These are phyloP conservation scores for Synanthedon myopaeformis DNA, from an alignment of 2,888 invertebrate species.

Conservation along the genomic window DNA sequence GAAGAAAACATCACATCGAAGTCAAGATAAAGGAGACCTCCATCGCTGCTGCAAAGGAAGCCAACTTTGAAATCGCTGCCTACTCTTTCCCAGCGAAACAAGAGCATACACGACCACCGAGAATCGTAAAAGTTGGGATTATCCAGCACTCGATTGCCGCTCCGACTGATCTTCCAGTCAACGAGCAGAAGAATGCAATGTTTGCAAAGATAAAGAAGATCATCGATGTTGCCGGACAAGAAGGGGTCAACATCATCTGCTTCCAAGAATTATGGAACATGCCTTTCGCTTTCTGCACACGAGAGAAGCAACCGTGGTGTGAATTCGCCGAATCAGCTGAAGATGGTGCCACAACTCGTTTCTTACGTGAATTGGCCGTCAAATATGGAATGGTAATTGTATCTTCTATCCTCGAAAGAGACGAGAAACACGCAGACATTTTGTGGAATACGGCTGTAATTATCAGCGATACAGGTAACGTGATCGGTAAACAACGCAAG, in stretches of 20 bases:
- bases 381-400: constrained; percentile 94
- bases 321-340: constrained; percentile 96
- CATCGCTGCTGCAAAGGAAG: constrained; percentile 62
- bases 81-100: constrained; percentile 59
- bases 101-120: constrained; percentile 72
- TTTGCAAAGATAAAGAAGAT: constrained; percentile 82
- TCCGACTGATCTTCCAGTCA: constrained; percentile 82
- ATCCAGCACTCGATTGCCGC: constrained; percentile 89
- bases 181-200: constrained; percentile 84
- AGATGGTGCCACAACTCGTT: constrained; percentile 86
- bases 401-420: constrained; percentile 95
- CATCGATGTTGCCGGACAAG: constrained; percentile 83
- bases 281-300: constrained; percentile 99
- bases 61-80: constrained; percentile 65
- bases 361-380: constrained; percentile 83
- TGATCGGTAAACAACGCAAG: constrained; percentile 96
- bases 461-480: constrained; percentile 87
- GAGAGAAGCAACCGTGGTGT: constrained; percentile 97
- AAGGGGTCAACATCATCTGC: constrained; percentile 91
- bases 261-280: constrained; percentile 99
- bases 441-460: constrained; percentile 98
- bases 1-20: constrained; percentile 46
- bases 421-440: constrained; percentile 85
- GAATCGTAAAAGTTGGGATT: constrained; percentile 85
- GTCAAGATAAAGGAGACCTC: constrained; percentile 59